Base-by-base conservation (phyloP, 2,113 vertebrate genomes). In the Rafetus swinhoei region DNA sequence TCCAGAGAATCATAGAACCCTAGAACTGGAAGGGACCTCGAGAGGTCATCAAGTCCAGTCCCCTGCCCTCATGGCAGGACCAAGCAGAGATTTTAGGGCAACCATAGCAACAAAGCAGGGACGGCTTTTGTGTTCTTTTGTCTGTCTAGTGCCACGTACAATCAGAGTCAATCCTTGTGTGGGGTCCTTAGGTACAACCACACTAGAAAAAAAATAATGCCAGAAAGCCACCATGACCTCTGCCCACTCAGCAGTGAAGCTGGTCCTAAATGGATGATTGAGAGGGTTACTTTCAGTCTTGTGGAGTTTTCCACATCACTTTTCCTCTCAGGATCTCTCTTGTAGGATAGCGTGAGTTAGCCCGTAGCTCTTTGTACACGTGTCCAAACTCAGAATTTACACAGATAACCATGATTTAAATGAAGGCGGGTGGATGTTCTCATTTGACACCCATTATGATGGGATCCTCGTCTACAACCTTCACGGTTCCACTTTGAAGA, bases 401-500 rank as follows among this genome's bases (percentile, higher is more conserved):
- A 8, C 14, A 27, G 6, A 14, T 52, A 18, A 45, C 24, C 77
- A 79, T 52, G 0, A 0, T 27, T 15, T 35, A 76, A 35, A 2
- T 0, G 0, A 32, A 86, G 39, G 39, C 39, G 39, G 27, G 80
- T 9, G 35, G 8, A 0, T 22, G 5, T 53, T n/a, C 19, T 50
- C 39, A 56, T 39, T 52, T 35, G 7, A 56, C 7, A 29, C 39
- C 15, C 12, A 29, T 4, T 57, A 3, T 0, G 2, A 1, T n/a
- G 19, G 54, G 6, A 56, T 62, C n/a, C 14, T 27, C 7, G 25
- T 79, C 82, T 54, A 39, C n/a, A 18, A 1, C 3, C 11, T 15
- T 19, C 74, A 55, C 13, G 11, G 39, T 81, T 86, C 69, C 1
- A 0, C 39, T 86, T 29, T 18, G 18, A 74, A 1, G 15, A 14